Conservation (phyloP, 2,888 invertebrate species). For the Cryptocheilus praepositus region DNA sequence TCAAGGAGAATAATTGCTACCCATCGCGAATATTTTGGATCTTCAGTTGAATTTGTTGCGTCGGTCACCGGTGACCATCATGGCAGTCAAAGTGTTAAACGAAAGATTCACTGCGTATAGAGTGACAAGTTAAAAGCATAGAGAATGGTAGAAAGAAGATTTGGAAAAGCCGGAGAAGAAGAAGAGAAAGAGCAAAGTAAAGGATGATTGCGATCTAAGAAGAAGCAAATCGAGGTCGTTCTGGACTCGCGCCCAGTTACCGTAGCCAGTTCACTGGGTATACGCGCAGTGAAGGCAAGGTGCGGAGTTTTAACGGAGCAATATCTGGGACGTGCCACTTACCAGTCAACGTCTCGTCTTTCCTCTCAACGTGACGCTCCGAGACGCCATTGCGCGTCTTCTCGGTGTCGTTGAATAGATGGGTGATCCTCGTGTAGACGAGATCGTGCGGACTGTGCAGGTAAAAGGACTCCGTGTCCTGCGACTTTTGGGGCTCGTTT, state of each 20-base stretch:
- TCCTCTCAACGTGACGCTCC: constrained; percentile 59
- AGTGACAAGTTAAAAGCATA: too few relatives aligned
- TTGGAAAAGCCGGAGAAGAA: not conserved
- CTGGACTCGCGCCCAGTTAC: constrained; percentile 29
- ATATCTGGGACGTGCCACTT: constrained; percentile 67
- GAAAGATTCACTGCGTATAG: too few relatives aligned
- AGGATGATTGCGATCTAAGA: constrained; percentile 18
- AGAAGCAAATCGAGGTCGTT: constrained; percentile 53
- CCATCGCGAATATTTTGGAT: too few relatives aligned
- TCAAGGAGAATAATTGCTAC: too few relatives aligned
- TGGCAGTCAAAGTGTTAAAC: too few relatives aligned
- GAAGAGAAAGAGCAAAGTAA: not conserved
- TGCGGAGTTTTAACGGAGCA: constrained; percentile 14
- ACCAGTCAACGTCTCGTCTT: constrained; percentile 73
- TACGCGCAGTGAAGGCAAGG: constrained; percentile 11
- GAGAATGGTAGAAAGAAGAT: constrained; percentile 11
- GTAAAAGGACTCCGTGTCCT: constrained; percentile 84
- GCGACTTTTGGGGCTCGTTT: constrained; percentile 61
- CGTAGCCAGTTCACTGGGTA: constrained; percentile 15
- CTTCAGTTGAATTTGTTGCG: too few relatives aligned
- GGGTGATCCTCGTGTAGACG: constrained; percentile 88
- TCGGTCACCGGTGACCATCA: too few relatives aligned
- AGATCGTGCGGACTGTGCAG: constrained; percentile 89
- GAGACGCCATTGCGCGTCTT: constrained; percentile 44
- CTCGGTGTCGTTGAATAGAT: constrained; percentile 81